phyloP scores from a whole-genome alignment of 2,888 invertebrate genomes.

The Cheilosia urbana region DNA sequence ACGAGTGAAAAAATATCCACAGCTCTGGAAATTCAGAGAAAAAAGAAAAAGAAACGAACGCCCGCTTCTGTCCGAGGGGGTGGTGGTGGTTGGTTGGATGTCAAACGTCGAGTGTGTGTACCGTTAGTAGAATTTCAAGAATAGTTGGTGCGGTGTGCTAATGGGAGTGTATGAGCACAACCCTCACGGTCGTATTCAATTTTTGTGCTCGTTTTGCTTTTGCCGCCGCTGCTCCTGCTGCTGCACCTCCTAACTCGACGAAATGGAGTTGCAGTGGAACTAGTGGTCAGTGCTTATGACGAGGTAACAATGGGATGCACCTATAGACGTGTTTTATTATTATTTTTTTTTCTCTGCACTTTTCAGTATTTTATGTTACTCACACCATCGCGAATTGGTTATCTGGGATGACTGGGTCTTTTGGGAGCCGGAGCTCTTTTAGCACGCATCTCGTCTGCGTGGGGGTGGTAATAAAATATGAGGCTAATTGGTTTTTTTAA shows the following conservation, averaged over 20 bases:
- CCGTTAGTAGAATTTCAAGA: conserved; percentile 53
- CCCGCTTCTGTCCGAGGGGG: conserved; percentile 6
- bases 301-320: conserved; percentile 70
- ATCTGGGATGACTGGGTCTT: conserved; percentile 60
- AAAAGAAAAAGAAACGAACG: conserved; percentile 5
- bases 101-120: conserved; percentile 35
- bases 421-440: conserved; percentile 31
- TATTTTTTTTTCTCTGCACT: background rate
- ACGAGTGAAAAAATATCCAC: conserved; percentile 15
- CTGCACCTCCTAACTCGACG: conserved; percentile 81
- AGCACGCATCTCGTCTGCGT: conserved; percentile 47
- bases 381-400: conserved; percentile 44
- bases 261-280: conserved; percentile 77
- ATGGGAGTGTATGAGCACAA: conserved; percentile 50
- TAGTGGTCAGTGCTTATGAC: conserved; percentile 63
- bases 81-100: conserved; percentile 23
- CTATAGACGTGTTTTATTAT: conserved; percentile 48
- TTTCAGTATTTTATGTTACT: conserved; percentile 39
- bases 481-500: conserved; percentile 64
- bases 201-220: conserved; percentile 44
- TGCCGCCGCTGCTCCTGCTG: conserved; percentile 70
- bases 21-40: conserved; percentile 65
- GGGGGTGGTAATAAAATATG: no score
- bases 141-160: conserved; percentile 69
- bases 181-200: conserved; percentile 62